Percentiles rank a stretch among this genome's conserved stretches.
Evolutionary conservation across 2,113 vertebrate species (phyloP).

Genomic region (Alligator mississippiensis): DNA sequence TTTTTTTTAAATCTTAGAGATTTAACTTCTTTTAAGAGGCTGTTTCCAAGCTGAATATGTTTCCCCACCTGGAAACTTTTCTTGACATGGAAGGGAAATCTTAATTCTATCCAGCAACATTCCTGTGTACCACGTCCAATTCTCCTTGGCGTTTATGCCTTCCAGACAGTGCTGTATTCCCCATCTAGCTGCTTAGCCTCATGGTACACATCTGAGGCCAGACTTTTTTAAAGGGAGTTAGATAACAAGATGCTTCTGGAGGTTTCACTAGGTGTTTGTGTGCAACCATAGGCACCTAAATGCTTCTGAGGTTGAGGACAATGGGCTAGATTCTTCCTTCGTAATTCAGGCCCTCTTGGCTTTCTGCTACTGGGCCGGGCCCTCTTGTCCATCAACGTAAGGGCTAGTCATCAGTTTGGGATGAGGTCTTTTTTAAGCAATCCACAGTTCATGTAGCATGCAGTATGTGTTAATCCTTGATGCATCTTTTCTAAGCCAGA

Average conservation of each 20-base stretch:
- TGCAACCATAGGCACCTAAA: not conserved
- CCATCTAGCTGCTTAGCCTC: not conserved
- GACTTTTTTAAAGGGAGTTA: not conserved
- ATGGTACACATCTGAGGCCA: not conserved
- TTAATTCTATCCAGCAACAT: not conserved
- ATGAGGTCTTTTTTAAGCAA: not conserved
- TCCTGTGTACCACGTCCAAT: not conserved
- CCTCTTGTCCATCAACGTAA: not conserved
- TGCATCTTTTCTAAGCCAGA: not conserved
- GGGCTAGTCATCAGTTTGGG: not conserved
- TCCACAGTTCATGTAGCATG: not conserved
- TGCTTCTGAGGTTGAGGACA: not conserved
- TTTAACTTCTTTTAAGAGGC: not conserved
- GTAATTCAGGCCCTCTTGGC: not conserved
- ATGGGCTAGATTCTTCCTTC: not conserved
- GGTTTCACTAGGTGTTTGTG: not conserved
- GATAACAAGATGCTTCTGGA: not conserved
- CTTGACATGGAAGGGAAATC: not conserved
- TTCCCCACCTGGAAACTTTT: not conserved
- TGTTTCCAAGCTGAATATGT: not conserved
- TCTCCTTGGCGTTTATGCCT: not conserved
- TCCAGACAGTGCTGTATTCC: not conserved
- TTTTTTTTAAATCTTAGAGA: not conserved
- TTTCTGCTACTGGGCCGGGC: not conserved
- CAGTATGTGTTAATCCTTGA: not conserved